Percentiles rank a stretch among this genome's conserved stretches.
Evolutionary conservation across 2,797 vertebrate species (phyloP).

Genomic region (Naso thynnoides): DNA sequence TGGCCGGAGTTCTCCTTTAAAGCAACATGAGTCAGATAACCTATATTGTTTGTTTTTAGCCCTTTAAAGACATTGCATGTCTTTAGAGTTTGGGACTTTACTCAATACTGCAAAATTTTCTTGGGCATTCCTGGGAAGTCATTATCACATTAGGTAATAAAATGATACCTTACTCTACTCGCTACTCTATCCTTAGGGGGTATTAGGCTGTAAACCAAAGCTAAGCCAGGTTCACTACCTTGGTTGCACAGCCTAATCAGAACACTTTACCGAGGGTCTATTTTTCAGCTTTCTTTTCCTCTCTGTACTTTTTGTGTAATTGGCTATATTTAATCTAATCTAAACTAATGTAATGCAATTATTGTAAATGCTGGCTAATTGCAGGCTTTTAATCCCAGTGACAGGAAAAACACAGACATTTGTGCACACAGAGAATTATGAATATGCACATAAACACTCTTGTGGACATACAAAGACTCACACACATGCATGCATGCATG

Average conservation of each 20-base stretch:
- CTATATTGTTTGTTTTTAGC: too few species aligned
- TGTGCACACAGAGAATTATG: not conserved
- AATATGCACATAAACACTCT: conserved; percentile 39
- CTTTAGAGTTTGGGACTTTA: too few species aligned
- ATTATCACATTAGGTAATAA: too few species aligned
- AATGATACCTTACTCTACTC: too few species aligned
- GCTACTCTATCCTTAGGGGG: too few species aligned
- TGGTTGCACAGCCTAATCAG: conserved; percentile 14
- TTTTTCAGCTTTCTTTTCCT: conserved; percentile 15
- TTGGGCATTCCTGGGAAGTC: too few species aligned
- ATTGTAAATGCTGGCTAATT: conserved; percentile 55
- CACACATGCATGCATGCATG: conserved; percentile 9
- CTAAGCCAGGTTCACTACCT: not conserved
- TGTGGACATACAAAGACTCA: conserved; percentile 6
- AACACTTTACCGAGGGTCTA: not conserved
- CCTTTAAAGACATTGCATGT: too few species aligned
- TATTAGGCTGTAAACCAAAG: too few species aligned
- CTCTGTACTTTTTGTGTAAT: conserved; percentile 40
- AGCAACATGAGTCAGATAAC: too few species aligned
- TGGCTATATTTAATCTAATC: conserved; percentile 60
- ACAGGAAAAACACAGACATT: conserved; percentile 1
- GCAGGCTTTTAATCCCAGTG: conserved; percentile 50
- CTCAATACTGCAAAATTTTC: too few species aligned
- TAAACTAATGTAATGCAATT: conserved; percentile 60
- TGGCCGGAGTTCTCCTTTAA: too few species aligned